These are phyloP conservation scores for Chiridota heheva DNA, from an alignment of 35 echinoderm and acorn worm species.

Conservation along the genomic window DNA sequence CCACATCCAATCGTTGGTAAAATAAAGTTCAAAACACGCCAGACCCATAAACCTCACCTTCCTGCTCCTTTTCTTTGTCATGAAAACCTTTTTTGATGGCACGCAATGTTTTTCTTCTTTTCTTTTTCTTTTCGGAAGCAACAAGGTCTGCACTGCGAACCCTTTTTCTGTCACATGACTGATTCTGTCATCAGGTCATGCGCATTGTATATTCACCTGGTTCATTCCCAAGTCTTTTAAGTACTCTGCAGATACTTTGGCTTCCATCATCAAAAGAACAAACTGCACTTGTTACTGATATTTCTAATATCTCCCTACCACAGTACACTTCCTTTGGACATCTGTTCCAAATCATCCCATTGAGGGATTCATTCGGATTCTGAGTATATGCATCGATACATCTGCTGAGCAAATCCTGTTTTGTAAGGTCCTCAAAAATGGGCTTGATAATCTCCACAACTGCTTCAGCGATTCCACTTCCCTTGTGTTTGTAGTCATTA, in stretches of 20 bases:
- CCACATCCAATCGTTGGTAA: neutral
- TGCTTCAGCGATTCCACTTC: neutral
- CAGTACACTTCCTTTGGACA: slow-evolving; percentile 18
- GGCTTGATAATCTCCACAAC: slow-evolving; percentile 15
- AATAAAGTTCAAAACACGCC: neutral
- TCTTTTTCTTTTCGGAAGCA: too few species aligned
- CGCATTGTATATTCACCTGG: too few species aligned
- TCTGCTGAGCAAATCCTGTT: neutral
- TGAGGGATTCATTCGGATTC: slow-evolving; percentile 23
- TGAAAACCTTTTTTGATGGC: slow-evolving; percentile 1
- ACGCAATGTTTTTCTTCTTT: neutral
- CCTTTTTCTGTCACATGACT: too few species aligned
- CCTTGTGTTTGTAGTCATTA: neutral
- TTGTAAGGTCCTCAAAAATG: neutral
- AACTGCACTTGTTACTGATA: neutral
- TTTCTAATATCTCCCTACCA: neutral
- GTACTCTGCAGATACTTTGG: neutral
- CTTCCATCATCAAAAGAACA: slow-evolving; percentile 3
- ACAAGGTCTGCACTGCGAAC: too few species aligned
- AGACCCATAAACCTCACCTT: slow-evolving; percentile 1
- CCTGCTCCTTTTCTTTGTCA: slow-evolving; percentile 15
- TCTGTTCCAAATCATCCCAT: slow-evolving; percentile 17
- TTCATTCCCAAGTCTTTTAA: too few species aligned
- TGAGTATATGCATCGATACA: slow-evolving; percentile 25
- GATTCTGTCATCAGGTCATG: too few species aligned